Evolutionary conservation across 2,888 invertebrate genomes (phyloP).

Genomic region (Macropis europaea): DNA sequence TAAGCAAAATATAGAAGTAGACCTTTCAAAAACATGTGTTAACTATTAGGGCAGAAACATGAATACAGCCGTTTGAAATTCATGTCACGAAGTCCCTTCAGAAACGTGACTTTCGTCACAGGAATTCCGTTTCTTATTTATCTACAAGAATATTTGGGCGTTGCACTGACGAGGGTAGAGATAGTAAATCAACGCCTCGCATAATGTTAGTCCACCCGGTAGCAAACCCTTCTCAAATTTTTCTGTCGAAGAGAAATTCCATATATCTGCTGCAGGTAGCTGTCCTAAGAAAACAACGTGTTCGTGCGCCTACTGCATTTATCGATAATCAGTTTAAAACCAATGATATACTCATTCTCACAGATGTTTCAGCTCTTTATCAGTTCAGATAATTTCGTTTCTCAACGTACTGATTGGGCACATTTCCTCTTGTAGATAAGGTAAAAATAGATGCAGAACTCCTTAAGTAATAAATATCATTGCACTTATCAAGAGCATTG

Average conservation of each 20-base stretch:
- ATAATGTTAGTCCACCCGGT: not conserved
- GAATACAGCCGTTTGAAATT: constrained; percentile 7
- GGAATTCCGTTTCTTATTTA: not conserved
- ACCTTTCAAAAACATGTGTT: constrained; percentile 5
- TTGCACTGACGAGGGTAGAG: not conserved
- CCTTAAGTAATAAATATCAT: not conserved
- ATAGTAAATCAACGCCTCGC: constrained; percentile 32
- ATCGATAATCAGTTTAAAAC: constrained; percentile 15
- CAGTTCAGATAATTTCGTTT: constrained; percentile 27
- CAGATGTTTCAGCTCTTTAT: constrained; percentile 17
- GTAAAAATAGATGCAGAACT: too few species aligned
- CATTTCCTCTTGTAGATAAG: not conserved
- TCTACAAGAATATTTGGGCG: not conserved
- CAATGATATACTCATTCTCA: not conserved
- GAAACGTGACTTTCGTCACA: constrained; percentile 22
- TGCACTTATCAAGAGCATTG: not conserved
- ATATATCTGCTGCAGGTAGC: constrained; percentile 35
- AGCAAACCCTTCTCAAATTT: constrained; percentile 30
- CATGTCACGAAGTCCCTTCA: constrained; percentile 5
- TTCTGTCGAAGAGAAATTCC: not conserved
- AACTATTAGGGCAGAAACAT: not conserved
- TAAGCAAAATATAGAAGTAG: not conserved
- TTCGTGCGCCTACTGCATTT: not conserved
- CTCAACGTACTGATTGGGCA: not conserved
- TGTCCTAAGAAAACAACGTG: constrained; percentile 35